phyloP scores from a whole-genome alignment of 2,888 invertebrate genomes.

The Cabera pusaria region DNA sequence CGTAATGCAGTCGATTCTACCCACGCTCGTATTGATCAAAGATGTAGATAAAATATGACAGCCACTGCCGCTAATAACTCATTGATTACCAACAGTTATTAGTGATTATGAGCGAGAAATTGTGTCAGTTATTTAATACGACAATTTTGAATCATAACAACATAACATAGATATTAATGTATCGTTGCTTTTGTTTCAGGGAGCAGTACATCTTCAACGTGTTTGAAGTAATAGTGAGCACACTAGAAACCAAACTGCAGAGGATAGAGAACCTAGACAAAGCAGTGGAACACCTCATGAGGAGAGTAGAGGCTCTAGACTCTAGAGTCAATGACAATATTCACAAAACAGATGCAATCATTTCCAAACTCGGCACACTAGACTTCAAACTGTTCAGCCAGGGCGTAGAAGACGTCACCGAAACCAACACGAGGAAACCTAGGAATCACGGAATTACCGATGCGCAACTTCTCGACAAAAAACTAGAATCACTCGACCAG shows the following conservation, averaged over 20 bases:
- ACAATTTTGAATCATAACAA: too few species aligned
- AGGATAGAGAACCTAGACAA: conserved; percentile 94
- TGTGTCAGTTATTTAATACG: too few species aligned
- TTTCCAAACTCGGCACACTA: conserved; percentile 88
- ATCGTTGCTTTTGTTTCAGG: conserved; percentile 85
- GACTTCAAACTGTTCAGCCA: conserved; percentile 89
- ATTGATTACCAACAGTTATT: too few species aligned
- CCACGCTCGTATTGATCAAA: too few species aligned
- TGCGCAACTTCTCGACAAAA: conserved; percentile 83
- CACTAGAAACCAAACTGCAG: conserved; percentile 93
- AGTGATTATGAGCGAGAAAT: too few species aligned
- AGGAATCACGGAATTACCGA: conserved; percentile 50
- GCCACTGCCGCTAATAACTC: too few species aligned
- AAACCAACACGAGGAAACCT: conserved; percentile 47
- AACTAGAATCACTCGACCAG: conserved; percentile 89
- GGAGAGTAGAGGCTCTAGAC: conserved; percentile 92
- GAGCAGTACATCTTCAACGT: conserved; percentile 95
- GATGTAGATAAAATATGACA: too few species aligned
- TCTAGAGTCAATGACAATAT: conserved; percentile 92
- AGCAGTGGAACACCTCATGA: conserved; percentile 93
- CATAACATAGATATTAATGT: too few species aligned
- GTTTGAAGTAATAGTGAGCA: conserved; percentile 95
- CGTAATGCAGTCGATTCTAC: too few species aligned
- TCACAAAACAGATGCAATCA: conserved; percentile 92
- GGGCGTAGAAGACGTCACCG: conserved; percentile 61